phyloP scores from a whole-genome alignment of 1,140 invertebrate genomes.

The Pantala flavescens region DNA sequence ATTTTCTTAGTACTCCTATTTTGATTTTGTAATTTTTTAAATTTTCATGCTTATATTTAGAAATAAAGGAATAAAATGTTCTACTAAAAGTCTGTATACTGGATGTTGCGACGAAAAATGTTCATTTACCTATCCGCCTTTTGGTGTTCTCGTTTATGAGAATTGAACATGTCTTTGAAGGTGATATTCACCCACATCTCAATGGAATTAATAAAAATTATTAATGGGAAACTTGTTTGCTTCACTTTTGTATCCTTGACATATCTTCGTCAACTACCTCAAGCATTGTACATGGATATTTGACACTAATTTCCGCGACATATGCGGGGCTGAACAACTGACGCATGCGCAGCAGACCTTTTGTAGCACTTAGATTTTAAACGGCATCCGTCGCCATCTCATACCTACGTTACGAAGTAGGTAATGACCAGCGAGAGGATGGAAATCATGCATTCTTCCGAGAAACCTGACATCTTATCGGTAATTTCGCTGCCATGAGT shows the following conservation, averaged over 20 bases:
- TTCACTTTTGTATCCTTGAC: neutral
- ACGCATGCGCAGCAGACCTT: neutral
- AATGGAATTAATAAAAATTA: neutral
- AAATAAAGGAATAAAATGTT: too few species aligned
- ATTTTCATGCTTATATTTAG: too few species aligned
- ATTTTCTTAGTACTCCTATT: too few species aligned
- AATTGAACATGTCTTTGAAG: too few species aligned
- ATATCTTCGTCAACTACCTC: neutral
- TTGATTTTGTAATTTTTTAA: too few species aligned
- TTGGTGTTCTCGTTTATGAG: too few species aligned
- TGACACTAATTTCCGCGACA: conserved; percentile 4
- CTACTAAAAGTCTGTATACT: too few species aligned
- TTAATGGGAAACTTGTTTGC: neutral
- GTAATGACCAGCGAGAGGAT: neutral
- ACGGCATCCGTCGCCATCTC: conserved; percentile 1
- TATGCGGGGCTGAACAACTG: neutral
- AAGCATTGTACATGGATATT: neutral
- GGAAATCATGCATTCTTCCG: neutral
- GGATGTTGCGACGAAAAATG: too few species aligned
- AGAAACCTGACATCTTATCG: neutral
- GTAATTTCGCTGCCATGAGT: neutral
- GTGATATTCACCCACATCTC: too few species aligned
- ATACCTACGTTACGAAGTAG: neutral
- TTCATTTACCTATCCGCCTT: too few species aligned
- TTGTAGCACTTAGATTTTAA: conserved; percentile 8